Conservation (phyloP, 2,797 vertebrate genomes). For the Sebastes cheni region DNA sequence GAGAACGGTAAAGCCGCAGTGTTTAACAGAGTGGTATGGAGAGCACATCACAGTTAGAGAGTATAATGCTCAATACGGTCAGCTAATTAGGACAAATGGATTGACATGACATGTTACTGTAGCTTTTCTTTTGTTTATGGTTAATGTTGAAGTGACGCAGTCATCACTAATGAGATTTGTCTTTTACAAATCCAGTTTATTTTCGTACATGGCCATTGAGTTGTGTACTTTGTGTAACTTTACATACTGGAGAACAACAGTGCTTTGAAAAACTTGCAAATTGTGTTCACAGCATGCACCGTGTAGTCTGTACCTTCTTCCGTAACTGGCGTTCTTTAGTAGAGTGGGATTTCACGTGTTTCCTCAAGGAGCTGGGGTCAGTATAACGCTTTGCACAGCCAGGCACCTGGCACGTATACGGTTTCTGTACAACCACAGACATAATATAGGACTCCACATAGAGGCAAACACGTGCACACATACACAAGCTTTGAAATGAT, state of each 20-base stretch:
- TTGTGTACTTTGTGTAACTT: background rate
- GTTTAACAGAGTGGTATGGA: background rate
- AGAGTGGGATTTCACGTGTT: slow-evolving; percentile 96
- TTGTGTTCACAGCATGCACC: background rate
- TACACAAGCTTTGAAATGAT: background rate
- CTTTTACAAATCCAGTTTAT: background rate
- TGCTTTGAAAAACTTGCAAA: background rate
- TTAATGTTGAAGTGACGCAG: background rate
- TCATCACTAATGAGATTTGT: background rate
- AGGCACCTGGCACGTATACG: slow-evolving; percentile 95
- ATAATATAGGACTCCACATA: background rate
- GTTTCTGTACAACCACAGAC: slow-evolving; percentile 86
- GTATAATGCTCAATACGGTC: background rate
- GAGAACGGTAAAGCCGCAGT: background rate
- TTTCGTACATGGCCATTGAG: background rate
- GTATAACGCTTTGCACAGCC: slow-evolving; percentile 97
- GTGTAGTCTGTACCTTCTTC: slow-evolving; percentile 90
- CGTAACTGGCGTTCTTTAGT: slow-evolving; percentile 91
- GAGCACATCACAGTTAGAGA: background rate
- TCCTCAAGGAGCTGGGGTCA: slow-evolving; percentile 97
- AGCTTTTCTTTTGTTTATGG: background rate
- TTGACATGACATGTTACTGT: background rate
- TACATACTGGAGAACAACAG: background rate
- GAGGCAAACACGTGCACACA: background rate
- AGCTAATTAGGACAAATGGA: slow-evolving; percentile 24